Evolutionary conservation across 1,140 invertebrate genomes (phyloP).

Genomic region (Oscheius sp.): DNA sequence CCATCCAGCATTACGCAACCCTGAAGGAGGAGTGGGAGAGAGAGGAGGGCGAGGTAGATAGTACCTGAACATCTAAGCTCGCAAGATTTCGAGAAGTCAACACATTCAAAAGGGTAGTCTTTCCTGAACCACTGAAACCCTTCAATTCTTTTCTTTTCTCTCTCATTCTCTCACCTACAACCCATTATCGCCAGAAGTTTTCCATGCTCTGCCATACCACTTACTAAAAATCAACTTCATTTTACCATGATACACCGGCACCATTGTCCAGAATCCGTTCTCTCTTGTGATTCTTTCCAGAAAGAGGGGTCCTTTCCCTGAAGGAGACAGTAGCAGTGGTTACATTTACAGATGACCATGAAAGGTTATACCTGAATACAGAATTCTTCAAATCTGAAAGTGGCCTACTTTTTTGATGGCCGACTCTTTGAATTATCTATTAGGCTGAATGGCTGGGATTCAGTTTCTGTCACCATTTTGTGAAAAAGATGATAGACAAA

Average conservation of each 20-base stretch:
- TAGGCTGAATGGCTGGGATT: too few species aligned
- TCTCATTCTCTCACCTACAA: slow-evolving; percentile 63
- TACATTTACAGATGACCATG: slow-evolving; percentile 30
- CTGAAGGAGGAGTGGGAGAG: slow-evolving; percentile 47
- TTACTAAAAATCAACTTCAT: slow-evolving; percentile 66
- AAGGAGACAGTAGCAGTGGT: slow-evolving; percentile 8
- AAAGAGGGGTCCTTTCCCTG: not conserved
- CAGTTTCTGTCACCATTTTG: too few species aligned
- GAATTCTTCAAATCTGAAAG: too few species aligned
- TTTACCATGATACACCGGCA: not conserved
- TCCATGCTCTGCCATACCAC: slow-evolving; percentile 80
- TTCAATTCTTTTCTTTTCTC: too few species aligned
- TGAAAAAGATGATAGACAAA: too few species aligned
- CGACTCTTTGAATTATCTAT: too few species aligned
- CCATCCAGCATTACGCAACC: slow-evolving; percentile 68
- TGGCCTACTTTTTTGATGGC: too few species aligned
- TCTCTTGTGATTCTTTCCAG: not conserved
- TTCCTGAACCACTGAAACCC: slow-evolving; percentile 81
- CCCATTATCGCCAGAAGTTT: slow-evolving; percentile 88
- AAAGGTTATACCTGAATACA: slow-evolving; percentile 27
- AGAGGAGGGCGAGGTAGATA: not conserved
- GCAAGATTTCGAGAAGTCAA: slow-evolving; percentile 76
- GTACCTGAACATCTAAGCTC: slow-evolving; percentile 69
- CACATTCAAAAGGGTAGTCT: slow-evolving; percentile 88
- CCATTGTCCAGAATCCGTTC: slow-evolving; percentile 27